Conservation (phyloP, 1,140 invertebrate genomes). For the Globodera ellingtonae region DNA sequence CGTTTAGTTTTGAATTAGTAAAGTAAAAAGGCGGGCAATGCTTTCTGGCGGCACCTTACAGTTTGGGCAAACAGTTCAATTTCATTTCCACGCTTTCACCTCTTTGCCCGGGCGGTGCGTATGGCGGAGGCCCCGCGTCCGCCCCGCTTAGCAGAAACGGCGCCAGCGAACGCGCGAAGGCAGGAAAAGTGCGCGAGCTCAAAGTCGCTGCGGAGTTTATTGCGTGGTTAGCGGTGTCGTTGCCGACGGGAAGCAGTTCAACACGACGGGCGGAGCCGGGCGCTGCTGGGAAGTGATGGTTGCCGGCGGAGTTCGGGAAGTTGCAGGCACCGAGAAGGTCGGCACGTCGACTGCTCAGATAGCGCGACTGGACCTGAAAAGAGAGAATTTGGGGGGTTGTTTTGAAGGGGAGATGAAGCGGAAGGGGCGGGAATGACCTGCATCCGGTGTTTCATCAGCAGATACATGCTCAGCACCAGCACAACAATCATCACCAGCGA, state of each 20-base stretch:
- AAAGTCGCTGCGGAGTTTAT: neutral
- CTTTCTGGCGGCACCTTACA: neutral
- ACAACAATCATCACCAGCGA: constrained; percentile 62
- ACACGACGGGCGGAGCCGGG: constrained; percentile 43
- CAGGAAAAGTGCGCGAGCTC: neutral
- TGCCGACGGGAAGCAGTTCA: constrained; percentile 39
- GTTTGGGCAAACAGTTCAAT: constrained; percentile 1
- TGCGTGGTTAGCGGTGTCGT: neutral
- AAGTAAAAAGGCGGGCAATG: neutral
- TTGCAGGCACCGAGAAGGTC: constrained; percentile 53
- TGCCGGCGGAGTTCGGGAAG: constrained; percentile 35
- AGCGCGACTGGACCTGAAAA: constrained; percentile 45
- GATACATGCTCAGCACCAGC: constrained; percentile 61
- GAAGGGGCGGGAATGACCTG: constrained; percentile 45
- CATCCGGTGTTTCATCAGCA: constrained; percentile 65
- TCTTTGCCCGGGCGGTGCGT: constrained; percentile 42
- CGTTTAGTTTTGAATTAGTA: neutral
- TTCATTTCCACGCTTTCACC: constrained; percentile 25
- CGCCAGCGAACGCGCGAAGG: constrained; percentile 7
- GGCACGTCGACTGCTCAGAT: constrained; percentile 46
- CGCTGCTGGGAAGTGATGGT: constrained; percentile 10
- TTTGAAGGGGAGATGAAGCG: neutral
- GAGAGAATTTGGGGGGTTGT: no score
- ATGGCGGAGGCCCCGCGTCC: constrained; percentile 59
- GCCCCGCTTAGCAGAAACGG: constrained; percentile 10